These are phyloP conservation scores for Hafferia zeledoni DNA, from an alignment of 2,797 vertebrate species.

Conservation along the genomic window DNA sequence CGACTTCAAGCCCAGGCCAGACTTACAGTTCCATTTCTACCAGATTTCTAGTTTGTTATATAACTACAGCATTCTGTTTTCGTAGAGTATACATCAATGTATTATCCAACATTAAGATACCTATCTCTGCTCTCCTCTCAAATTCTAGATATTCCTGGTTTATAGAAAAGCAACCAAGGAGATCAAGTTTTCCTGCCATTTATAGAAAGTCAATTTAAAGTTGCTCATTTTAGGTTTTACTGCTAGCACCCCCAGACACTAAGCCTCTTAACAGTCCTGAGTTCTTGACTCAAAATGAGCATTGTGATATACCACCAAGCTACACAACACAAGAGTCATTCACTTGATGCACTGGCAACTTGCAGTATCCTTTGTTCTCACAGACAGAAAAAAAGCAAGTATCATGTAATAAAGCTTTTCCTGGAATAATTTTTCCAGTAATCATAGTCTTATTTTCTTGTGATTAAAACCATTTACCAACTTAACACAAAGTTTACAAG, in stretches of 20 bases:
- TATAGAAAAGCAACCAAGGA: background rate
- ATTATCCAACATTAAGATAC: background rate
- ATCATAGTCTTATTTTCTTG: background rate
- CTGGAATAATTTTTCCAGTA: background rate
- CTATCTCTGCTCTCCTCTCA: background rate
- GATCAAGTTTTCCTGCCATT: background rate
- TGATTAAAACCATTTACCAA: background rate
- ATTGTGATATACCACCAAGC: too few species aligned
- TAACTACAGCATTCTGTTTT: background rate
- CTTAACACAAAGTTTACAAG: background rate
- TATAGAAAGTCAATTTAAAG: background rate
- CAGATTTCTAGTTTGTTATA: background rate
- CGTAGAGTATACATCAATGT: background rate
- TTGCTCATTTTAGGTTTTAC: background rate
- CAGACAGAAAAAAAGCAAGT: background rate
- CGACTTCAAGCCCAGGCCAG: background rate
- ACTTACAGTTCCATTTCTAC: background rate
- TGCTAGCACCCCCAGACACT: background rate
- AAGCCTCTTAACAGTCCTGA: rapidly evolving
- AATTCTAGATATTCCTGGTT: background rate
- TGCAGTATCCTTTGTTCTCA: background rate
- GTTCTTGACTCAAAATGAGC: background rate
- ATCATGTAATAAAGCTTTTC: background rate
- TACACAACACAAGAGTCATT: background rate
- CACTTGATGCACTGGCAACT: background rate